phyloP scores from a whole-genome alignment of 2,113 vertebrate species.

The Clarias gariepinus region DNA sequence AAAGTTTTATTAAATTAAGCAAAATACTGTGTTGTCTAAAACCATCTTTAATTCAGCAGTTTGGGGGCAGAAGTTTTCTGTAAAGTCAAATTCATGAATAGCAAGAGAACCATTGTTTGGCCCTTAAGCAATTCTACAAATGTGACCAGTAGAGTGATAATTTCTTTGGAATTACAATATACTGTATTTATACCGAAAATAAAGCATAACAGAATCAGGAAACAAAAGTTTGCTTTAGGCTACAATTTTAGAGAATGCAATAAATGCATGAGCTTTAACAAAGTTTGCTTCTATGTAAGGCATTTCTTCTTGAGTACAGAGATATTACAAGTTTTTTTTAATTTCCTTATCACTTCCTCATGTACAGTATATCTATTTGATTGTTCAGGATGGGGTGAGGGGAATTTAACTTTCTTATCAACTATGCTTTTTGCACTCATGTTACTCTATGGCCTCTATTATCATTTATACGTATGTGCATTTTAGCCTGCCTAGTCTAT shows the following conservation, averaged over 20 bases:
- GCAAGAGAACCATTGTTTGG: not conserved
- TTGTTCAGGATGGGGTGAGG: not conserved
- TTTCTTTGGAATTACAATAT: not conserved
- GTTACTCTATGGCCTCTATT: constrained; percentile 9
- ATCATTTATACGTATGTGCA: not conserved
- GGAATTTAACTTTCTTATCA: not conserved
- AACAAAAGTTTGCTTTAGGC: constrained; percentile 5
- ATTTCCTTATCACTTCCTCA: not conserved
- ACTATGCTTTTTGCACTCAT: not conserved
- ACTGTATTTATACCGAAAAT: not conserved
- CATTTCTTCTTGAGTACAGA: not conserved
- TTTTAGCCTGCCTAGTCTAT: constrained; percentile 12
- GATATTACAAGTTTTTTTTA: not conserved
- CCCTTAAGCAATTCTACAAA: not conserved
- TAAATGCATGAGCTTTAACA: not conserved
- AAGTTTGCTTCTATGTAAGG: not conserved
- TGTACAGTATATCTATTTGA: not conserved
- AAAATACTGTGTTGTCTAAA: not conserved
- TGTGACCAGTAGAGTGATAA: not conserved
- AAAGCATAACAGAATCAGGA: not conserved
- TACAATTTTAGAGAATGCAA: constrained; percentile 3
- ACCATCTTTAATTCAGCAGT: not conserved
- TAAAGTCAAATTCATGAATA: not conserved
- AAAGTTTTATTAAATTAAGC: constrained; percentile 12
- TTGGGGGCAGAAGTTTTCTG: not conserved